Evolutionary conservation across 2,797 vertebrate species (phyloP), one percentile per base, ranked within the genome.

Genomic region (Lepidocolaptes lacrymiger): DNA sequence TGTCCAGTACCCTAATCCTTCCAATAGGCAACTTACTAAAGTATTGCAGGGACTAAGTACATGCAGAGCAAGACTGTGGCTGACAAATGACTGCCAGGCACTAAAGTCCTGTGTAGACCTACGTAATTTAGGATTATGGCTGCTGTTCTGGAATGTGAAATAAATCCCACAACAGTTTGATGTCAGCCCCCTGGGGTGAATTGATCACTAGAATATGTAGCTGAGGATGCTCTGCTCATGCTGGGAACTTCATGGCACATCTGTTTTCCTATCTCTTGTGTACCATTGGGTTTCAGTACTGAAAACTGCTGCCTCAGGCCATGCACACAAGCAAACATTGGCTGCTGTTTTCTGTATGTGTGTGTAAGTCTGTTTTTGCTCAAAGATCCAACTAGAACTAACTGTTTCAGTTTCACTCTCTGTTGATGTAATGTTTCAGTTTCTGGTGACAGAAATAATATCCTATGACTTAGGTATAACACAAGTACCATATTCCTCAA

Each of bases 11-110:
- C 12, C 14, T 41, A 76, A 91, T 89, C 52, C 46, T 92, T 89
- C 92, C 88, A 94, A 88, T 88, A 93, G 76, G 43, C 63, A 92
- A 66, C 41, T 36, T 23, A 27, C 12, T 86, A 54, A 95, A 94
- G 83, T 89, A 78, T 66, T 87, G 61, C 73, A 77, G 89, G 46
- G 67, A 8, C 32, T 39, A 55, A 84, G 30, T 48, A 49, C 28
- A 52, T 37, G 66, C 6, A 22, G 48, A 73, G 10, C 30, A 61
- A 61, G 64, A 52, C 78, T 77, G n/a, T 7, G 61, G 51, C 78
- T 85, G 62, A 69, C 15, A 73, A 80, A 80, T 1, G 12, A 75
- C 46, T 73, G 46, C 32, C 36, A 62, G 85, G 62, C 0, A 0
- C 55, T 84, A 1, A 85, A 66, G 85, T 78, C 73, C 43, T 23